phyloP scores from a whole-genome alignment of 35 echinoderm and acorn worm genomes.

The Heliocidaris tuberculata region DNA sequence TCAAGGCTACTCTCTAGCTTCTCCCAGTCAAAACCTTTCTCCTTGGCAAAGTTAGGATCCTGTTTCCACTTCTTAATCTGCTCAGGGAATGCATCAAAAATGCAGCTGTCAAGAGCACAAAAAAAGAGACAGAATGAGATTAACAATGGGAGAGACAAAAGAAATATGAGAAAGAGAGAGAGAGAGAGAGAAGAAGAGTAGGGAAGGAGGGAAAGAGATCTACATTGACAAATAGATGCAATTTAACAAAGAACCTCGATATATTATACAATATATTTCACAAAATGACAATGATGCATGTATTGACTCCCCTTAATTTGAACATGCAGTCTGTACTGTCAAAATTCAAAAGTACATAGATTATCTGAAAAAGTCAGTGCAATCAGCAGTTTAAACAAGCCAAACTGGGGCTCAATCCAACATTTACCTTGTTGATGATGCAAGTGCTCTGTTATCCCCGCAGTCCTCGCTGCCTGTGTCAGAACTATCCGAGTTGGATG shows the following conservation, averaged over 20 bases:
- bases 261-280: too few relatives aligned
- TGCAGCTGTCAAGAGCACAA: conserved; percentile 53
- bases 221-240: too few relatives aligned
- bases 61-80: conserved; percentile 84
- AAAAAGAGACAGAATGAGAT: background rate
- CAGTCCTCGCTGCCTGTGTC: background rate
- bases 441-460: background rate
- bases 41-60: conserved; percentile 74
- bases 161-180: background rate
- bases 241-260: too few relatives aligned
- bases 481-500: background rate
- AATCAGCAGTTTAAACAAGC: background rate
- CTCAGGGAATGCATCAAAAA: conserved; percentile 86
- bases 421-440: background rate
- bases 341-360: too few relatives aligned
- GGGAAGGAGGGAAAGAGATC: too few relatives aligned
- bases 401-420: background rate
- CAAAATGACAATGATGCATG: too few relatives aligned
- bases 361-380: too few relatives aligned
- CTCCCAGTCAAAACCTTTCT: conserved; percentile 70
- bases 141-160: background rate
- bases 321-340: too few relatives aligned
- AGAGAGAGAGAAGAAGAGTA: background rate
- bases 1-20: conserved; percentile 69
- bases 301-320: too few relatives aligned